Base-by-base conservation (phyloP, 2,797 vertebrate genomes). In the Petrocephalus schoutedeni region DNA sequence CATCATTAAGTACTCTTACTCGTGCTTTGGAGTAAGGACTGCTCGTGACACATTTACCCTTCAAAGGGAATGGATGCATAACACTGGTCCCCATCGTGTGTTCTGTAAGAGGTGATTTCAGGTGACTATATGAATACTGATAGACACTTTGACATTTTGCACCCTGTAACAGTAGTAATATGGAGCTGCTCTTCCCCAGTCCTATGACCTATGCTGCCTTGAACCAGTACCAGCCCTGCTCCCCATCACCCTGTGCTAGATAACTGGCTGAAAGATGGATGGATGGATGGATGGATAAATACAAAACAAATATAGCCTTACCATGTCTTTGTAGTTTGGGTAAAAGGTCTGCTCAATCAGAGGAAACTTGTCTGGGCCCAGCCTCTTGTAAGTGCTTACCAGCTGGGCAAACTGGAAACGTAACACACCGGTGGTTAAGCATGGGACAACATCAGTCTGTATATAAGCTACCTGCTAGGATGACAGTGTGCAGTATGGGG, bases 271-370 rank as follows among this genome's bases (percentile, higher is more conserved):
- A 57, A 4, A 19, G 56, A 57, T 57, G 19, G 56, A 57, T 57
- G 19, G 56, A 57, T 57, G 19, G n/a, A 74, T 16, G 36, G 67
- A 45, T 8, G 16, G 71, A 77, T 9, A 77, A 36, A 77, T 19
- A 41, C 14, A 74, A 19, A 77, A 19, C 16, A 49, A 36, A 77
- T 49, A 77, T 19, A 10, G 54, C 32, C 97, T 87, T 96, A 99
- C 98, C 98, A 99, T 99, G 95, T 99, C 98, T 94, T 94, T 98
- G 93, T 99, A 97, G 95, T 99, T 99, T n/a, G 98, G 98, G 90
- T 99, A 99, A 95, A 98, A 99, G 0, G 97, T 98, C 92, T 99
- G 98, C 89, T 99, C 97, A 74, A 99, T 98, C 23, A 99, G 95
- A 41, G 98, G 98, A 87, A 99, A 99, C 93, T 97, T 99, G 85